Percentiles rank a stretch among this genome's conserved stretches.
Evolutionary conservation across 64 coral and sea anemone genomes (phyloP).

Genomic region (Orbicella faveolata): DNA sequence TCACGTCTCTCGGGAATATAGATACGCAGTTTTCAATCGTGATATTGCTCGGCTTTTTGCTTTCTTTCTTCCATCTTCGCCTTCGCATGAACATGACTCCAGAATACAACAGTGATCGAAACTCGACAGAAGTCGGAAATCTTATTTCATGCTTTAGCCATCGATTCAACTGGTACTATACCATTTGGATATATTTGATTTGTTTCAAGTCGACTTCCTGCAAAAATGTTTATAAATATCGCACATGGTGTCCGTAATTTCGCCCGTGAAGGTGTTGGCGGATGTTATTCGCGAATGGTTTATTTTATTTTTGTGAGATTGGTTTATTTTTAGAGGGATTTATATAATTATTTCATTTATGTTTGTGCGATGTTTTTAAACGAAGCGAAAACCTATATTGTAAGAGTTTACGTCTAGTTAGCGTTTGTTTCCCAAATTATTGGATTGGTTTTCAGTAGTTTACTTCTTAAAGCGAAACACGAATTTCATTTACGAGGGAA

Average conservation of each 20-base stretch:
- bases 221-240: constrained; percentile 1
- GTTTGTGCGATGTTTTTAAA: not conserved
- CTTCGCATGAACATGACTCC: not conserved
- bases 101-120: not conserved
- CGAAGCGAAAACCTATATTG: not conserved
- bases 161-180: not conserved
- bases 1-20: constrained; percentile 1
- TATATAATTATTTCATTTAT: not conserved
- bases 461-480: too few species aligned
- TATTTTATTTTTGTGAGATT: not conserved
- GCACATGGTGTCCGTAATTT: not conserved
- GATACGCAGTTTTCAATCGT: not conserved
- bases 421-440: not conserved
- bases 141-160: not conserved
- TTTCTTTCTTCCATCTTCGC: not conserved
- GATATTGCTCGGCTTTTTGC: not conserved
- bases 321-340: constrained; percentile 9
- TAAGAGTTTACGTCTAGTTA: not conserved
- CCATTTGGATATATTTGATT: constrained; percentile 3
- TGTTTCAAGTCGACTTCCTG: not conserved
- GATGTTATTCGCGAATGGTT: not conserved
- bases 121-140: not conserved
- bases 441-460: too few species aligned
- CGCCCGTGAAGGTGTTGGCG: not conserved
- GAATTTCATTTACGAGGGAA: too few species aligned